Conservation (phyloP, 2,888 invertebrate species). For the Silvanus unidentatus region DNA sequence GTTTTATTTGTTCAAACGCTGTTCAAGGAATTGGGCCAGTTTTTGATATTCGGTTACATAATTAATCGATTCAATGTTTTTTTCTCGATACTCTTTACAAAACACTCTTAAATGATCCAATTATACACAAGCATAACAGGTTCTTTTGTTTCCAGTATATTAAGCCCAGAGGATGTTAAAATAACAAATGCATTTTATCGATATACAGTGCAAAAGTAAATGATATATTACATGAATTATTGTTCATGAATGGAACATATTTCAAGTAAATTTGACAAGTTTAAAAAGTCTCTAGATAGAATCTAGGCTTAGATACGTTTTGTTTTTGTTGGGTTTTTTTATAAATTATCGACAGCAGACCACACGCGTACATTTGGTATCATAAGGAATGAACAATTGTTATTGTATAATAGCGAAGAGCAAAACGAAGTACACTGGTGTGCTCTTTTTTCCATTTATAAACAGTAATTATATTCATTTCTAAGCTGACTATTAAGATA, state of each 20-base stretch:
- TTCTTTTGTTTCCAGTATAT: slow-evolving; percentile 13
- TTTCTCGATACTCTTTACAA: not conserved
- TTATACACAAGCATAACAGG: slow-evolving; percentile 14
- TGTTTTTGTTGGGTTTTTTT: not conserved
- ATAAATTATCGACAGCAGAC: not conserved
- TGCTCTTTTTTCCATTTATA: too few species aligned
- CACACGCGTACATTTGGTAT: slow-evolving; percentile 6
- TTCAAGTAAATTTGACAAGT: slow-evolving; percentile 24
- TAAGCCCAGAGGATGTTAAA: slow-evolving; percentile 14
- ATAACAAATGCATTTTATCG: slow-evolving; percentile 19
- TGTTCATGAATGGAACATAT: slow-evolving; percentile 23
- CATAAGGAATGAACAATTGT: slow-evolving; percentile 1
- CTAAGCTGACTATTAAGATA: too few species aligned
- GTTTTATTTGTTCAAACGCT: too few species aligned
- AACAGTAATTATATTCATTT: too few species aligned
- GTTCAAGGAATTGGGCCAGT: too few species aligned
- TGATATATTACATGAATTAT: slow-evolving; percentile 21
- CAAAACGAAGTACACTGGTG: too few species aligned
- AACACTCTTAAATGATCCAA: not conserved
- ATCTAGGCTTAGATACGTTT: slow-evolving; percentile 9
- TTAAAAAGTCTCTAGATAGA: slow-evolving; percentile 13
- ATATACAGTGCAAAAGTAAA: slow-evolving; percentile 19
- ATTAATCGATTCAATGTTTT: not conserved
- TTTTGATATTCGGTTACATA: too few species aligned
- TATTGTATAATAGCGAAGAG: too few species aligned